These are phyloP conservation scores for Leptopilina syphax DNA, from an alignment of 2,888 invertebrate species.

Conservation along the genomic window DNA sequence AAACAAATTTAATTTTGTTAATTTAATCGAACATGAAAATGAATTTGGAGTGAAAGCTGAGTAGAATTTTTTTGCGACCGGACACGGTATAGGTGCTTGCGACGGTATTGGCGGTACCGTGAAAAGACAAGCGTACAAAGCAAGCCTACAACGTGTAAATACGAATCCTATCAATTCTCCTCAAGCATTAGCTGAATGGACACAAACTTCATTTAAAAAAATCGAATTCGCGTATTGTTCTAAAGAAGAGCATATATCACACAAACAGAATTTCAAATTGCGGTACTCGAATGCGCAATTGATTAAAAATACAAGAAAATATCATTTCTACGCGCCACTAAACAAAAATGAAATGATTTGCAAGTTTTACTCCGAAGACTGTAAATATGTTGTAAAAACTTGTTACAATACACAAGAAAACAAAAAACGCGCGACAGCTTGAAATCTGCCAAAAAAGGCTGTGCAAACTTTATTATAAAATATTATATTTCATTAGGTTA, in stretches of 20 bases:
- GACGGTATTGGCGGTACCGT: conserved; percentile 5
- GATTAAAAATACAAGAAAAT: conserved; percentile 19
- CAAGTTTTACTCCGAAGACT: conserved; percentile 21
- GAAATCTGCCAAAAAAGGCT: too few relatives aligned
- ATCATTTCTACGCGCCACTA: neutral
- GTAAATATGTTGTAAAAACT: neutral
- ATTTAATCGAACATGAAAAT: conserved; percentile 2
- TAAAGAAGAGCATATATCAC: conserved; percentile 9
- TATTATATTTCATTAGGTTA: too few relatives aligned
- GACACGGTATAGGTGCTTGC: conserved; percentile 14
- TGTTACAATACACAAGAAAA: neutral
- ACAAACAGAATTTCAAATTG: conserved; percentile 2
- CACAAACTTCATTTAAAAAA: conserved; percentile 9
- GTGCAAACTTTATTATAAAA: too few relatives aligned
- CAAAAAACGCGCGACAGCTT: too few relatives aligned
- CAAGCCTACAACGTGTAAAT: conserved; percentile 4
- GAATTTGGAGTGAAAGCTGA: neutral
- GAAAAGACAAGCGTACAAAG: neutral
- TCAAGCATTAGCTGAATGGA: conserved; percentile 16
- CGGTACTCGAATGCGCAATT: conserved; percentile 11
- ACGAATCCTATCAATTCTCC: conserved; percentile 2
- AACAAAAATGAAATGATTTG: conserved; percentile 1
- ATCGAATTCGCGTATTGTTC: neutral
- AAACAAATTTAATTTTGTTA: conserved; percentile 3
- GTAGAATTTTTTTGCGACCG: conserved; percentile 19